These are phyloP conservation scores for Poecilobothrus nobilitatus DNA, from an alignment of 2,888 invertebrate genomes.

Conservation along the genomic window DNA sequence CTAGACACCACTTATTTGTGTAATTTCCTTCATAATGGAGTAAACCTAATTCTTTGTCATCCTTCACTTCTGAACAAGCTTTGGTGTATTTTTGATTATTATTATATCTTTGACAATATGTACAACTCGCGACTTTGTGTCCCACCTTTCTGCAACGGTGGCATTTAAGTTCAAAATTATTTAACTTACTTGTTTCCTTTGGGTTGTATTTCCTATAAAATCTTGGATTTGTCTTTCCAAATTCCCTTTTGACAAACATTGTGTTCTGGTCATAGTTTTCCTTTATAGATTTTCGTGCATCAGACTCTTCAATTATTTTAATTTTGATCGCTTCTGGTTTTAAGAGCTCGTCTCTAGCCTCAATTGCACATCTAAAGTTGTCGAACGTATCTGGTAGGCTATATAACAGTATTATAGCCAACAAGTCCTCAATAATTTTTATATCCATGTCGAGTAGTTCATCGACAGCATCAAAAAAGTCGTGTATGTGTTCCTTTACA, in stretches of 20 bases:
- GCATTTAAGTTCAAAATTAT: too few relatives aligned
- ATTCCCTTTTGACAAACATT: constrained; percentile 7
- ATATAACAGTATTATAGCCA: constrained; percentile 33
- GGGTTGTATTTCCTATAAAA: constrained; percentile 14
- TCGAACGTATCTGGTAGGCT: constrained; percentile 32
- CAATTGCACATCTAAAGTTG: constrained; percentile 34
- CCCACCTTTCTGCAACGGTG: background rate
- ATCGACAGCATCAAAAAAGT: too few relatives aligned
- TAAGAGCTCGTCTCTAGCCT: constrained; percentile 28
- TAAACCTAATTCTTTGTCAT: background rate
- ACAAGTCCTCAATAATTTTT: background rate
- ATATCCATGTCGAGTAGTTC: too few relatives aligned
- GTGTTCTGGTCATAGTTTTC: background rate
- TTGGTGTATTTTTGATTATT: background rate
- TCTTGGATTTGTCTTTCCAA: too few relatives aligned
- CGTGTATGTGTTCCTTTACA: too few relatives aligned
- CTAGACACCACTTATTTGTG: too few relatives aligned
- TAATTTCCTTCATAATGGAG: too few relatives aligned
- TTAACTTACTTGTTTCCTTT: background rate
- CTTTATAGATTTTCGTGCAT: constrained; percentile 20
- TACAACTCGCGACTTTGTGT: constrained; percentile 9
- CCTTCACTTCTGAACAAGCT: background rate
- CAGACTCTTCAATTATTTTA: constrained; percentile 24
- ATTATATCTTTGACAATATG: background rate
- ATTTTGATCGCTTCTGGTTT: constrained; percentile 14